Base-by-base conservation (phyloP, 2,797 vertebrate species). In the Melanotaenia nigrans region DNA sequence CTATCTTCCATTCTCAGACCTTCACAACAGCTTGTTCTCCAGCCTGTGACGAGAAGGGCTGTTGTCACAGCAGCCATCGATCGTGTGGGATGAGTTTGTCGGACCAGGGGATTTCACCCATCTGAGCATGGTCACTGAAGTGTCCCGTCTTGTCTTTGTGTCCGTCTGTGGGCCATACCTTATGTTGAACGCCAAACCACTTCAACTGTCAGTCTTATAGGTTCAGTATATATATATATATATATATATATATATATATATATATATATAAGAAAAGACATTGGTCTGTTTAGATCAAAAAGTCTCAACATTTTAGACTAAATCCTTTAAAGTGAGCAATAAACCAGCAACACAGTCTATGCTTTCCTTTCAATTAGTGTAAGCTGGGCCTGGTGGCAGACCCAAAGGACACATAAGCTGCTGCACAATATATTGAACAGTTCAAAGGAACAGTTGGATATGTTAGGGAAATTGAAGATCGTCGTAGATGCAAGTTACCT, bases 61-160 rank as follows among this genome's bases (percentile, higher is more conserved):
- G 90, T 89, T 89, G 91, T 93, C 92, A 91, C 85, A 83, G 90
- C 71, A 79, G 87, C 89, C 79, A 93, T 92, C 89, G 88, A 92
- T 92, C 85, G 84, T 67, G 82, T 70, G 84, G 87, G 90, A 92
- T 89, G 91, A 90, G 87, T 91, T 89, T 85, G 87, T 90, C 71
- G 66, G 85, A 78, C 74, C 68, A 59, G 74, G 78, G 86, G 81
- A 87, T 88, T 91, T 89, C 84, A 87, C 83, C 89, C 87, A 75
- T 90, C 85, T 49, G 78, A 91, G 78, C 72, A 80, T 67, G 80
- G 83, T 77, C 90, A 85, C 72, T 77, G 78, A 81, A 84, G 88
- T 89, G 72, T 90, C 83, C 77, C 65, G 61, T 82, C 89, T 78
- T 51, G 84, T 86, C 89, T 87, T 77, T 1, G 58, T 81, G 83